A percentile compares a stretch with the other conserved stretches of the same genome.
These are phyloP conservation scores for Dicyrtomina minuta DNA, from an alignment of 2,888 invertebrate species.

Conservation along the genomic window DNA sequence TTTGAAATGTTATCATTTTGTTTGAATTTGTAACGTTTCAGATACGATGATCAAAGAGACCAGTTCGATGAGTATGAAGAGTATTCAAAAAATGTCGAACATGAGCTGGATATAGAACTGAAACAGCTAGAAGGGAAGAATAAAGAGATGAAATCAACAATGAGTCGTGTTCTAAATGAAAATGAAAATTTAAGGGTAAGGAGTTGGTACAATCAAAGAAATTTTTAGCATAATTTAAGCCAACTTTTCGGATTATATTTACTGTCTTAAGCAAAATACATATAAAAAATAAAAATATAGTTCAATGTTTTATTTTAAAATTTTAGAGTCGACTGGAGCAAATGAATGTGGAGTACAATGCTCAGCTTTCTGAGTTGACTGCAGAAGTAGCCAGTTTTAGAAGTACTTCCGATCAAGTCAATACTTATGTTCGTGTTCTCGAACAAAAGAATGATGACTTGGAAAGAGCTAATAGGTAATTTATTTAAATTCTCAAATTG, in stretches of 20 bases:
- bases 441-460: slow-evolving; percentile 98
- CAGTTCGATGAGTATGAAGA: slow-evolving; percentile 93
- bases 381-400: slow-evolving; percentile 6
- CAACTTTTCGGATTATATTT: not conserved
- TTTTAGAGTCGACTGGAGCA: slow-evolving; percentile 16
- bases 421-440: slow-evolving; percentile 82
- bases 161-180: slow-evolving; percentile 76
- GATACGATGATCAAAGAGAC: slow-evolving; percentile 77
- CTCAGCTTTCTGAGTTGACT: slow-evolving; percentile 19
- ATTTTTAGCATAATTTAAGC: not conserved
- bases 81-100: slow-evolving; percentile 87
- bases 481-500: no score
- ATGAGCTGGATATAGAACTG: slow-evolving; percentile 88
- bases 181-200: slow-evolving; percentile 73
- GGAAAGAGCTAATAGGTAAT: slow-evolving; percentile 76
- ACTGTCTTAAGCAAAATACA: not conserved
- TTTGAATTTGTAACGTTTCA: slow-evolving; percentile 57
- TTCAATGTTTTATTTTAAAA: no score
- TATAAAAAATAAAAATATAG: no score
- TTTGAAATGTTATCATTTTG: not conserved
- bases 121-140: slow-evolving; percentile 85
- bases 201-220: not conserved
- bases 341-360: slow-evolving; percentile 24
- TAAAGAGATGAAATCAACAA: slow-evolving; percentile 76
- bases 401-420: slow-evolving; percentile 61